Conservation (phyloP, 53 echinoderm and acorn worm species). For the Apostichopus leukothele region DNA sequence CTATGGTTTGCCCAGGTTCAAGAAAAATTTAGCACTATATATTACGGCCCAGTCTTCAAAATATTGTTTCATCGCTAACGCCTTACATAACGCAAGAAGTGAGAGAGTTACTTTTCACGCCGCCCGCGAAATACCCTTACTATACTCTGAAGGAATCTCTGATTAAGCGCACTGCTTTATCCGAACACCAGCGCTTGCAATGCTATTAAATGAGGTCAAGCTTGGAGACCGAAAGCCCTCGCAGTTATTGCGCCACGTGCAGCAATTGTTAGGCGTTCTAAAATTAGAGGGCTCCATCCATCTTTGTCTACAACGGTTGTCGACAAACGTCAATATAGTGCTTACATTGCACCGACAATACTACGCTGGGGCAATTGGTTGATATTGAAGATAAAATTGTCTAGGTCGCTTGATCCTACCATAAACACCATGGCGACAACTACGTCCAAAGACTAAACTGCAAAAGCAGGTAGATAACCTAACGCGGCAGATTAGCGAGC, state of each 20-base stretch:
- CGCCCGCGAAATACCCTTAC: conserved; percentile 10
- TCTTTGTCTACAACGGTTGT: not conserved
- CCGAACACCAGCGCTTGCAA: conserved; percentile 44
- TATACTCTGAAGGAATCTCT: not conserved
- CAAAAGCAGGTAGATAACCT: not conserved
- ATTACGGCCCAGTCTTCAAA: conserved; percentile 12
- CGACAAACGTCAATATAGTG: not conserved
- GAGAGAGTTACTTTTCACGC: conserved; percentile 1
- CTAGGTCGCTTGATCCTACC: not conserved
- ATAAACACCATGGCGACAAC: not conserved
- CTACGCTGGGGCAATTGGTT: not conserved
- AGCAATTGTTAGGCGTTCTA: not conserved
- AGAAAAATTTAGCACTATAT: not conserved
- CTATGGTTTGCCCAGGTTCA: not conserved
- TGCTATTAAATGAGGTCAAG: conserved; percentile 20
- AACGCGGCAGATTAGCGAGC: not conserved
- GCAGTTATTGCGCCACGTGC: conserved; percentile 29
- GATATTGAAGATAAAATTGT: not conserved
- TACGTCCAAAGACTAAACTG: not conserved
- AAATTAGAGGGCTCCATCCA: not conserved
- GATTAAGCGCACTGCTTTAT: not conserved
- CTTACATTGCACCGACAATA: not conserved
- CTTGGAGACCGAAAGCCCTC: conserved; percentile 38
- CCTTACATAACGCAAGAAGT: conserved; percentile 28
- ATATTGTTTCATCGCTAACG: conserved; percentile 27